These are phyloP conservation scores for Leucania comma DNA, from an alignment of 2,888 invertebrate species.

Conservation along the genomic window DNA sequence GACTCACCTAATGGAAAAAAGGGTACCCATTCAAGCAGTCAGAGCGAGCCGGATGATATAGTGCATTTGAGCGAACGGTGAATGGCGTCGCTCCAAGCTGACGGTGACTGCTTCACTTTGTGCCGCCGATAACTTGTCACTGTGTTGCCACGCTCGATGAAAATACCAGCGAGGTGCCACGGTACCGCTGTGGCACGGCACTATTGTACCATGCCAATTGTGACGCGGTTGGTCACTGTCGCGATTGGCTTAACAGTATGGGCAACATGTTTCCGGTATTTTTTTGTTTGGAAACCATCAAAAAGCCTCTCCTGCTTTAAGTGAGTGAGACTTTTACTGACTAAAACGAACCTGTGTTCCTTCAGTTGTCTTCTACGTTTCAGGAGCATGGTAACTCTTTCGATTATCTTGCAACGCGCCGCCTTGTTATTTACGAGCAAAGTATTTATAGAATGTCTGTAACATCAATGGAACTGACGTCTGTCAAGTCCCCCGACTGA, in stretches of 20 bases:
- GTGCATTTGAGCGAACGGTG: slow-evolving; percentile 65
- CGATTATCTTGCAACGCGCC: too few species aligned
- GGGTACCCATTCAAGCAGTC: slow-evolving; percentile 36
- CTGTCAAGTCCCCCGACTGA: too few species aligned
- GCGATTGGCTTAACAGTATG: not conserved
- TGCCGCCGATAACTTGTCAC: slow-evolving; percentile 70
- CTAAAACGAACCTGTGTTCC: too few species aligned
- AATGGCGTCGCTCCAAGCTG: slow-evolving; percentile 58
- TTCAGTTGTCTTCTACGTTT: too few species aligned
- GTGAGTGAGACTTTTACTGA: too few species aligned
- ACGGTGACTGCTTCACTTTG: slow-evolving; percentile 55
- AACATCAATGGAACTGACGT: too few species aligned
- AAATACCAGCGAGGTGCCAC: slow-evolving; percentile 35
- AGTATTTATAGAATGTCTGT: too few species aligned
- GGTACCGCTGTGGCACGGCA: not conserved
- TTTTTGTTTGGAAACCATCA: too few species aligned
- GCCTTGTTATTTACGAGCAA: too few species aligned
- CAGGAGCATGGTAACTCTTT: too few species aligned
- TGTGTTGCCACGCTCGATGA: slow-evolving; percentile 55
- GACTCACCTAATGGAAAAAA: slow-evolving; percentile 45
- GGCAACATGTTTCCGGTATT: too few species aligned
- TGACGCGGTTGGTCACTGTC: not conserved
- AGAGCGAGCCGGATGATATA: slow-evolving; percentile 57
- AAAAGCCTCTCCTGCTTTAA: too few species aligned
- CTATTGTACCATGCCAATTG: slow-evolving; percentile 29